A percentile compares a stretch with the other conserved stretches of the same genome.
phyloP scores from a whole-genome alignment of 2,888 invertebrate genomes.

The Callimorpha dominula region DNA sequence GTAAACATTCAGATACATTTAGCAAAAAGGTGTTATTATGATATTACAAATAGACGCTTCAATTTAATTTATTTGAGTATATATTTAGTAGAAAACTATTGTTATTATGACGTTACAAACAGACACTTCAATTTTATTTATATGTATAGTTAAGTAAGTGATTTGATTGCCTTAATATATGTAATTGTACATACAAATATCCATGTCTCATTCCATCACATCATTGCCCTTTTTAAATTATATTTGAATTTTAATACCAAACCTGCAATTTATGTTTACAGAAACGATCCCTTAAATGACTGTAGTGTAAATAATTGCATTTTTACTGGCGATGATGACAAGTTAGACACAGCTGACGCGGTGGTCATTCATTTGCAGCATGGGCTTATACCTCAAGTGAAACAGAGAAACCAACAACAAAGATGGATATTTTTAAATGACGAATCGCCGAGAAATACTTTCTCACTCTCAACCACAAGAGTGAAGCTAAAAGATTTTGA shows the following conservation, averaged over 20 bases:
- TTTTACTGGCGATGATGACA: conserved; percentile 84
- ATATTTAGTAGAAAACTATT: too few species aligned
- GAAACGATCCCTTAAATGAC: conserved; percentile 83
- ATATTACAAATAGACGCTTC: too few species aligned
- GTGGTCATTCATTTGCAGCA: conserved; percentile 86
- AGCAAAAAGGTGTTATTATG: too few species aligned
- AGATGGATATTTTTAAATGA: conserved; percentile 91
- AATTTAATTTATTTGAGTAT: too few species aligned
- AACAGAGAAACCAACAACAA: conserved; percentile 75
- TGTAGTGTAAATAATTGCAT: conserved; percentile 89
- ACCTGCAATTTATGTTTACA: conserved; percentile 49
- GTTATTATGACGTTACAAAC: too few species aligned
- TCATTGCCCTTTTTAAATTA: not conserved
- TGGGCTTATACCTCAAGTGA: conserved; percentile 56
- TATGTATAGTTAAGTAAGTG: too few species aligned
- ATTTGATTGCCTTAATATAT: too few species aligned
- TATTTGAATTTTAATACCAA: not conserved
- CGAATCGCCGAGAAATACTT: conserved; percentile 88
- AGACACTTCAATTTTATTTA: too few species aligned
- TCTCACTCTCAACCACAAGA: conserved; percentile 70
- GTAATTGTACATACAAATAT: too few species aligned
- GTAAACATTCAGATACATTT: too few species aligned
- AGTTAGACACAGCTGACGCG: conserved; percentile 87
- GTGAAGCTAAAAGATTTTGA: conserved; percentile 77
- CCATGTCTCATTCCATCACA: too few species aligned